Evolutionary conservation across 2,888 invertebrate species (phyloP).

Genomic region (Lithophane semibrunnea): DNA sequence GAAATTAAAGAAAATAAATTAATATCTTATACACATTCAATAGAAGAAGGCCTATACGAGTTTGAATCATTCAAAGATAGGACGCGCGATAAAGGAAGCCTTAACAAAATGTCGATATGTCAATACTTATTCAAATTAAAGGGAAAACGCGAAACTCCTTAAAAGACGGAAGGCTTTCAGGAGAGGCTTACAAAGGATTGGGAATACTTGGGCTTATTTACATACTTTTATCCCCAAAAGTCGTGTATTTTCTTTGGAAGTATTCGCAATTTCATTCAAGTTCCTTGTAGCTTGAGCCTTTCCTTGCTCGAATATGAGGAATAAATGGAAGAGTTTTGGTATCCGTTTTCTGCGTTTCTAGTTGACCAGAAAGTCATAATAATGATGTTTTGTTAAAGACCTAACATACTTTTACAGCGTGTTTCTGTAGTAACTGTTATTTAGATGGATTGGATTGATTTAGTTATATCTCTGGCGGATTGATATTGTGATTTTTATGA

Average conservation of each 20-base stretch:
- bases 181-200: constrained; percentile 12
- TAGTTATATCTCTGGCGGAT: not conserved
- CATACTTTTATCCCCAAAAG: constrained; percentile 37
- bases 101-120: too few relatives aligned
- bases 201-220: constrained; percentile 33
- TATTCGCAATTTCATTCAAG: constrained; percentile 36
- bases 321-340: not conserved
- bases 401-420: not conserved
- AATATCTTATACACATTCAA: not conserved
- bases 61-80: not conserved
- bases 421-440: not conserved
- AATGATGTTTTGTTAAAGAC: not conserved
- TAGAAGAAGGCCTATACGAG: not conserved
- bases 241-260: not conserved
- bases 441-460: not conserved
- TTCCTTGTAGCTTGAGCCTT: constrained; percentile 10
- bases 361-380: not conserved
- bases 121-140: constrained; percentile 24
- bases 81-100: not conserved
- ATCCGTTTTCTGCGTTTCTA: not conserved
- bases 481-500: not conserved
- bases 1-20: not conserved
- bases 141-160: constrained; percentile 10
- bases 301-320: constrained; percentile 11
- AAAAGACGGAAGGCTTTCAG: constrained; percentile 5